Percentiles rank a stretch among this genome's conserved stretches.
Evolutionary conservation across 2,113 vertebrate genomes (phyloP).

Genomic region (Copsychus sechellarum): DNA sequence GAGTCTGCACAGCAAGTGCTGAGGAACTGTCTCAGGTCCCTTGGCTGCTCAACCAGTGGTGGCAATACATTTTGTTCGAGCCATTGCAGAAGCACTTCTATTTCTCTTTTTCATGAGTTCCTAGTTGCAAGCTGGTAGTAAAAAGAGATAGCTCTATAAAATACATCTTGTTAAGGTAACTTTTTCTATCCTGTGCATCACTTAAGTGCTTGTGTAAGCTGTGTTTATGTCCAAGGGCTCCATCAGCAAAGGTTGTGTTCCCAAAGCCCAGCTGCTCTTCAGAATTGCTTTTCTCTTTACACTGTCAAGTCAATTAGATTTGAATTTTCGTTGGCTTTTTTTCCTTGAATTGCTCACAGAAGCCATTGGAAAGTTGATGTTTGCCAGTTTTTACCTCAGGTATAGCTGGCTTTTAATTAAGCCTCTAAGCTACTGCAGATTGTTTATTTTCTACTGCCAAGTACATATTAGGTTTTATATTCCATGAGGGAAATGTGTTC

Average conservation of each 20-base stretch:
- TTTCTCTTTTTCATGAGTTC: not conserved
- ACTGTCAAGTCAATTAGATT: not conserved
- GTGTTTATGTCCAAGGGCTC: not conserved
- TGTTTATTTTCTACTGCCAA: constrained; percentile 42
- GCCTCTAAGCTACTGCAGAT: constrained; percentile 20
- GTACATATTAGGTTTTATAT: constrained; percentile 22
- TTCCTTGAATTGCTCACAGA: not conserved
- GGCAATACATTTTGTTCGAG: not conserved
- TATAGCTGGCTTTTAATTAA: constrained; percentile 54
- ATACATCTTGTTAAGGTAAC: not conserved
- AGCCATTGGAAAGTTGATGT: not conserved
- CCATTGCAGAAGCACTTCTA: not conserved
- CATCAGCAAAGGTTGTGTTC: not conserved
- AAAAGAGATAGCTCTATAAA: not conserved
- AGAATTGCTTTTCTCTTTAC: not conserved
- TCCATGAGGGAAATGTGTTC: not conserved
- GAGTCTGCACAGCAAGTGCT: not conserved
- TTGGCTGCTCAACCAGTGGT: not conserved
- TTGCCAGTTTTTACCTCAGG: constrained; percentile 39
- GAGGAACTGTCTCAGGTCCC: not conserved
- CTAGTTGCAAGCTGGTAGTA: not conserved
- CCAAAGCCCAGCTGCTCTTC: not conserved
- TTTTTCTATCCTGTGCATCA: not conserved
- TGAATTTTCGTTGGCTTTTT: not conserved
- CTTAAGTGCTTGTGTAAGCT: not conserved